A percentile compares a stretch with the other conserved stretches of the same genome.
These are phyloP conservation scores for Eptesicus fuscus DNA, from an alignment of 2,113 vertebrate species.

Conservation along the genomic window DNA sequence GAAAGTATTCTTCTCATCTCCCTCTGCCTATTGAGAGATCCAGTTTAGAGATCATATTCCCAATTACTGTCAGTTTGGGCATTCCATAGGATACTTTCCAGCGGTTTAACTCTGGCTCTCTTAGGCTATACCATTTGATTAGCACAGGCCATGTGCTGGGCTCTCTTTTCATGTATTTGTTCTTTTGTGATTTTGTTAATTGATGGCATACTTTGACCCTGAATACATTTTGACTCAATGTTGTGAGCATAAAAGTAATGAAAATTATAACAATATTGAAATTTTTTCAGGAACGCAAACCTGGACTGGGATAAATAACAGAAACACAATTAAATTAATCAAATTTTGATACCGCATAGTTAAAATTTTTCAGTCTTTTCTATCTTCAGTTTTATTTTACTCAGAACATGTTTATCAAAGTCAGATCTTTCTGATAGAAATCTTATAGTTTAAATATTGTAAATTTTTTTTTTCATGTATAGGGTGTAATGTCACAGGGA, in stretches of 20 bases:
- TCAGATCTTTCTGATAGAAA: background rate
- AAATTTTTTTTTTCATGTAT: too few species aligned
- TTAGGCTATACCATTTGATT: background rate
- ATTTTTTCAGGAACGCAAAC: background rate
- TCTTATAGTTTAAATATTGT: background rate
- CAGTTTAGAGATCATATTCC: background rate
- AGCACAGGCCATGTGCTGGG: background rate
- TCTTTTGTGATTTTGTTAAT: background rate
- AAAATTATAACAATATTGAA: background rate
- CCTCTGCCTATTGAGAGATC: background rate
- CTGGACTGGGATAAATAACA: background rate
- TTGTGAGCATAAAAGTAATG: background rate
- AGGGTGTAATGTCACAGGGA: too few species aligned
- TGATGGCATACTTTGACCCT: background rate
- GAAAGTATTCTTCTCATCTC: background rate
- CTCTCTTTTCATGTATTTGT: background rate
- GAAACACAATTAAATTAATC: background rate
- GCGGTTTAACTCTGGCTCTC: background rate
- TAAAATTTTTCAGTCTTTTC: background rate
- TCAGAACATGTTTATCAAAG: constrained; percentile 7
- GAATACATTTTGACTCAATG: background rate
- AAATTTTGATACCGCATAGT: background rate
- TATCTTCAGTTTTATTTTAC: background rate
- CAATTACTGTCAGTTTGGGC: background rate
- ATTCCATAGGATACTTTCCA: background rate